Conservation (phyloP, 2,797 vertebrate species). For the Schizopygopsis pylzovi region DNA sequence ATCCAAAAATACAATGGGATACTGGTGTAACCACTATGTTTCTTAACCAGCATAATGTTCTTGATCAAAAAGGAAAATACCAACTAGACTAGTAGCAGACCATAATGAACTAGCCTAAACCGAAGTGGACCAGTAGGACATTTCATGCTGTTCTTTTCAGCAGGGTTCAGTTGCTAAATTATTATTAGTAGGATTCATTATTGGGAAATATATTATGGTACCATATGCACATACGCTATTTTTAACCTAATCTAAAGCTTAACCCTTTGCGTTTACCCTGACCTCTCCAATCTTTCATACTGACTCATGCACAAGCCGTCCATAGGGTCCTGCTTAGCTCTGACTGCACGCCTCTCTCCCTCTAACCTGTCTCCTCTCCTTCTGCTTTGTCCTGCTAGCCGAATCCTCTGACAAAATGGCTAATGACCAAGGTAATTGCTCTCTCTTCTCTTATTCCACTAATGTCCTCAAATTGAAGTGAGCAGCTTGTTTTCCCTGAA, state of each 20-base stretch:
- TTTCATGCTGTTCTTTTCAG: neutral
- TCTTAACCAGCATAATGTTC: neutral
- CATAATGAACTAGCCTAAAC: neutral
- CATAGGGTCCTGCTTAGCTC: slow-evolving; percentile 40
- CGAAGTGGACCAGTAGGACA: neutral
- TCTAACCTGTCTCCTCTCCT: slow-evolving; percentile 78
- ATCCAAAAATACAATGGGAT: neutral
- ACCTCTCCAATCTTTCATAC: slow-evolving; percentile 45
- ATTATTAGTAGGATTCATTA: neutral
- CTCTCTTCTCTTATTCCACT: slow-evolving; percentile 68
- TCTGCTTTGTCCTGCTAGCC: slow-evolving; percentile 90
- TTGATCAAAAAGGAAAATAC: neutral
- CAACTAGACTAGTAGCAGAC: slow-evolving; percentile 1
- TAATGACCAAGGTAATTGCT: slow-evolving; percentile 99
- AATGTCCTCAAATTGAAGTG: slow-evolving; percentile 39
- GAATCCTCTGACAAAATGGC: slow-evolving; percentile 99
- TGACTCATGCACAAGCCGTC: neutral
- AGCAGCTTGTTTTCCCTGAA: slow-evolving; percentile 37
- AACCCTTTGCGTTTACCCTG: slow-evolving; percentile 44
- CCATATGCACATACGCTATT: slow-evolving; percentile 1
- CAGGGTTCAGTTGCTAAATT: neutral
- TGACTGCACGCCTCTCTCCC: slow-evolving; percentile 50
- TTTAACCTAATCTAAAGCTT: slow-evolving; percentile 21
- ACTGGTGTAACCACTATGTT: neutral
- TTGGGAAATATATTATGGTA: neutral